Evolutionary conservation across 2,113 vertebrate genomes (phyloP), one percentile per base, ranked within the genome.

Genomic region (Poeciliopsis occidentalis): DNA sequence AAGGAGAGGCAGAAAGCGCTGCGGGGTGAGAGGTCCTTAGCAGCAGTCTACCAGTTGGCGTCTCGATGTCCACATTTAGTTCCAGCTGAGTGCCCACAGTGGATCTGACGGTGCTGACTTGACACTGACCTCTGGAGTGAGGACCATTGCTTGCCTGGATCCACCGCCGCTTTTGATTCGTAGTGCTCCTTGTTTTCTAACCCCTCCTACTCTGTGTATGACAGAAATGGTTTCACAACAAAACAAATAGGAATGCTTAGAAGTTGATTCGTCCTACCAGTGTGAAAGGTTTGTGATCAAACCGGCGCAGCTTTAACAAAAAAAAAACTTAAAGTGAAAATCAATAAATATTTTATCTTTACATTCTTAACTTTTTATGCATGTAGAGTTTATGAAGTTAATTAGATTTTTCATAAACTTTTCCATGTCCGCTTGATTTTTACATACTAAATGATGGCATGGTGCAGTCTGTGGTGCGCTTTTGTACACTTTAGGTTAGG

Each of bases 11-110:
- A 82, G 85, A 83, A 71, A 89, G 79, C 80, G 2, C 88, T 87
- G 88, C 79, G 69, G 87, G 90, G 82, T 86, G 84, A 87, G 80
- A 82, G 87, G 72, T 89, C 88, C 83, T 93, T 96, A 95, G 94
- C 95, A 85, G 79, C 75, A 73, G 71, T 95, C 95, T 95, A 96
- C 24, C 62, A 69, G 67, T 44, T 82, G 88, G 81, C 85, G 89
- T 91, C 88, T 80, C 89, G 79, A 94, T 78, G 91, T 91, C 91
- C 90, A 85, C 86, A 78, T 91, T 94, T 94, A 93, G 94, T 95
- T 95, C 93, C 94, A 94, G 90, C 80, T 83, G 83, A 68, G 90
- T 92, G 89, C 88, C 88, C 84, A 88, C 79, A 88, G 92, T 88
- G 78, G 88, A 91, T 88, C 90, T 88, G 88, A 88, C 80, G 89